A percentile compares a stretch with the other conserved stretches of the same genome.
These are phyloP conservation scores for Dasyornis broadbenti DNA, from an alignment of 2,113 vertebrate genomes.

Conservation along the genomic window DNA sequence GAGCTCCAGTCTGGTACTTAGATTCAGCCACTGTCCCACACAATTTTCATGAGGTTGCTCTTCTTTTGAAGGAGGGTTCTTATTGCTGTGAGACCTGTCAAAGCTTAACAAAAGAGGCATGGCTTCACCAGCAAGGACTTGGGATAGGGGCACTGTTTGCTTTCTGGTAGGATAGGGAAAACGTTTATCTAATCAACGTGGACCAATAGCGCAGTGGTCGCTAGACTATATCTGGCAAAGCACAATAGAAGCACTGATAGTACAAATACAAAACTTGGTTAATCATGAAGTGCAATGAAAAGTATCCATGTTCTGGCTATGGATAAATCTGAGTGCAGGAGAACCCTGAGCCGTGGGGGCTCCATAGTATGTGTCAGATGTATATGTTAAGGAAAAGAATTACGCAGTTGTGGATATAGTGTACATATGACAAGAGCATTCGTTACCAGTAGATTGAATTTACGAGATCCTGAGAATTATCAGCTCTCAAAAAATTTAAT, in stretches of 20 bases:
- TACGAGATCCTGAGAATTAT: background rate
- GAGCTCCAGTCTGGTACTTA: background rate
- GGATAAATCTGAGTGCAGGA: background rate
- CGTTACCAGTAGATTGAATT: background rate
- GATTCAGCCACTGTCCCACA: background rate
- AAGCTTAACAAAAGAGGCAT: background rate
- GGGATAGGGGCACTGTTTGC: background rate
- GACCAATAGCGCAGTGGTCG: background rate
- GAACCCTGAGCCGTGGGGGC: background rate
- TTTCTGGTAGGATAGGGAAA: background rate
- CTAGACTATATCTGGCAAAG: background rate
- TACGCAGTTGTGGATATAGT: background rate
- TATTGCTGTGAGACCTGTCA: background rate
- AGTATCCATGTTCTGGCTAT: background rate
- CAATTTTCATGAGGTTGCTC: background rate
- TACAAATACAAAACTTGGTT: background rate
- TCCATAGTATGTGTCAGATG: background rate
- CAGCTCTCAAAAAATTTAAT: background rate
- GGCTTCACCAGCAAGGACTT: background rate
- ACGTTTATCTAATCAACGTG: background rate
- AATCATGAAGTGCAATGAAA: background rate
- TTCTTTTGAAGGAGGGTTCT: background rate
- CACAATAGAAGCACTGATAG: background rate
- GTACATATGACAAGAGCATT: background rate
- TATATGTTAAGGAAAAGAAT: background rate